Base-by-base conservation (phyloP, 1,140 invertebrate species). In the Agrypnia vestita region DNA sequence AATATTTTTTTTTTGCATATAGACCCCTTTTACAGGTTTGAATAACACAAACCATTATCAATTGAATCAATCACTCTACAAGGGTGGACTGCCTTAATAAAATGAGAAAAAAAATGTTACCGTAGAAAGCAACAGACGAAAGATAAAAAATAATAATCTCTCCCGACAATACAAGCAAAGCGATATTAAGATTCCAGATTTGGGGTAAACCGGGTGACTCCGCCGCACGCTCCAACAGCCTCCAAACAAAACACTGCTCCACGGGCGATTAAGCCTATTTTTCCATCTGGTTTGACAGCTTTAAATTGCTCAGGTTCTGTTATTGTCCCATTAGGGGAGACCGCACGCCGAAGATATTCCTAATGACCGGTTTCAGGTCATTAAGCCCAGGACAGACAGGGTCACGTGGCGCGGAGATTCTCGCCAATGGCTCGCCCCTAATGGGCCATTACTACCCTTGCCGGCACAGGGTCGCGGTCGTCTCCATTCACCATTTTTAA, bases 401-500 rank as follows among this genome's bases (percentile, higher is more conserved):
- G 79, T 71, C 73, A 46, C 79, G 79, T 67, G 75, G 25, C 59
- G 44, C 13, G 43, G 15, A 25, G 9, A 15, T 17, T 44, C 13
- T 13, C 10, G 19, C 77, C 80, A 82, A 82, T 82, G 80, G 64
- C 25, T 56, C 67, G 62, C n/a, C 62, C 51, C 77, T 79, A 82
- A 82, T 82, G 74, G 80, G 61, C 77, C 61, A 82, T 82, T 82
- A 79, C 73, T 69, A 76, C 61, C 80, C 77, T 67, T 77, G 74
- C 74, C 53, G 80, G 25, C 6, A 35, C 25, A 35, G 25, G 25
- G 25, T 35, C 25, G 25, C 25, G 25, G 25, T 35, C 25, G 25
- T 35, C 25, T 35, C 25, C 25, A 35, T 35, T 35, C 25, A 35
- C 25, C 25, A 35, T 35, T 35, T 35, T 3, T 3, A 35, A 35